These are phyloP conservation scores for Spinibarbus caldwelli DNA, from an alignment of 2,797 vertebrate genomes.

Conservation along the genomic window DNA sequence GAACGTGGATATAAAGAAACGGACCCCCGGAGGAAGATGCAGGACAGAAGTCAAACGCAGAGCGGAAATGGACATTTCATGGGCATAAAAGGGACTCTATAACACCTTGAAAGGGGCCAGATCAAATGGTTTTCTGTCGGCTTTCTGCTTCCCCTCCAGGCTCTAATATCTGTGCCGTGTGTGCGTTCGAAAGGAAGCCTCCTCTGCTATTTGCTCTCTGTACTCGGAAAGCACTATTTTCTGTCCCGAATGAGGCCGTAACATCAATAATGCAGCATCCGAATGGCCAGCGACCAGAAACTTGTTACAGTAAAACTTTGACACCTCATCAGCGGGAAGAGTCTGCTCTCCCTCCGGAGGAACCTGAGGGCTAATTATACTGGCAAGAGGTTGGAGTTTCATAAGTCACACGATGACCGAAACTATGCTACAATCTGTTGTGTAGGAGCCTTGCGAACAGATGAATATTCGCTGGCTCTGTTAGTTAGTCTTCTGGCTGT, in stretches of 20 bases:
- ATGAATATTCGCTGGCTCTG: slow-evolving; percentile 9
- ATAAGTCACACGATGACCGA: slow-evolving; percentile 35
- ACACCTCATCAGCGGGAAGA: slow-evolving; percentile 40
- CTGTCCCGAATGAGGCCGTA: slow-evolving; percentile 58
- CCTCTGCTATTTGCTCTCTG: slow-evolving; percentile 46
- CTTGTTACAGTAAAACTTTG: slow-evolving; percentile 59
- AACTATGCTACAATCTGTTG: slow-evolving; percentile 34
- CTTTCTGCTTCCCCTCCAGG: slow-evolving; percentile 15
- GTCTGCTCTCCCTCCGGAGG: slow-evolving; percentile 45
- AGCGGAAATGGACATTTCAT: slow-evolving; percentile 27
- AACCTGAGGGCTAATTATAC: slow-evolving; percentile 52
- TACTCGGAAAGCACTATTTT: slow-evolving; percentile 58
- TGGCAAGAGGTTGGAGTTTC: slow-evolving; percentile 33
- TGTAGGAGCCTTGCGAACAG: background rate
- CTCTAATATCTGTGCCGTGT: slow-evolving; percentile 31
- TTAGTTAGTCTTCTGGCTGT: background rate
- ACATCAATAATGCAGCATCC: slow-evolving; percentile 63
- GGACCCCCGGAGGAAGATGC: slow-evolving; percentile 26
- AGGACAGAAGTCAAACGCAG: slow-evolving; percentile 15
- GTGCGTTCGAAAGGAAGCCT: slow-evolving; percentile 51
- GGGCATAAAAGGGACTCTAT: slow-evolving; percentile 22
- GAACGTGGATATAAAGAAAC: slow-evolving; percentile 37
- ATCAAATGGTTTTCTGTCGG: slow-evolving; percentile 46
- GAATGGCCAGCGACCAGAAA: slow-evolving; percentile 55
- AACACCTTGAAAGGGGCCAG: slow-evolving; percentile 31